A percentile compares a stretch with the other conserved stretches of the same genome.
These are phyloP conservation scores for Conus betulinus DNA, from an alignment of 1,140 invertebrate species.

Conservation along the genomic window DNA sequence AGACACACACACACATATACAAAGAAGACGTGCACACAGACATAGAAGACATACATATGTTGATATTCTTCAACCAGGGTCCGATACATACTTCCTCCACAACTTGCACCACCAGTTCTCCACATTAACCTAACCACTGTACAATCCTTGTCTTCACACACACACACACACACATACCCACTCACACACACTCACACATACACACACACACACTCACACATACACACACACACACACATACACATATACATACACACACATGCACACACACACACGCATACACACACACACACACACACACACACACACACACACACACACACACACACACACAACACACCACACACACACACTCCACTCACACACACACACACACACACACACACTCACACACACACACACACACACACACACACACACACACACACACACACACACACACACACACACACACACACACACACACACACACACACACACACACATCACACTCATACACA, in stretches of 20 bases:
- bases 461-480: not conserved
- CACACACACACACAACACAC: too few species aligned
- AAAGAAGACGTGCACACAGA: too few species aligned
- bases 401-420: not conserved
- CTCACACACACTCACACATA: too few species aligned
- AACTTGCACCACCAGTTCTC: too few species aligned
- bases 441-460: not conserved
- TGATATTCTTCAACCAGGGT: too few species aligned
- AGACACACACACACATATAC: too few species aligned
- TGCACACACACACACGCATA: not conserved
- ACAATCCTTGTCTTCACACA: too few species aligned
- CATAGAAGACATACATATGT: too few species aligned
- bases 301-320: not conserved
- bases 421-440: not conserved
- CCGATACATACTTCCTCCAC: too few species aligned
- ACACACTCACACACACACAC: not conserved
- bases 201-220: constrained; percentile 27
- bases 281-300: not conserved
- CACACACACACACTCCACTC: not conserved
- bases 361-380: not conserved
- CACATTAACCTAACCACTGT: too few species aligned
- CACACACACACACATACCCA: too few species aligned
- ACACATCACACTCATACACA: not conserved
- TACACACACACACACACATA: too few species aligned
- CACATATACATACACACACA: constrained; percentile 34